A percentile compares a stretch with the other conserved stretches of the same genome.
phyloP scores from a whole-genome alignment of 2,888 invertebrate genomes.

The Halictus quadricinctus region DNA sequence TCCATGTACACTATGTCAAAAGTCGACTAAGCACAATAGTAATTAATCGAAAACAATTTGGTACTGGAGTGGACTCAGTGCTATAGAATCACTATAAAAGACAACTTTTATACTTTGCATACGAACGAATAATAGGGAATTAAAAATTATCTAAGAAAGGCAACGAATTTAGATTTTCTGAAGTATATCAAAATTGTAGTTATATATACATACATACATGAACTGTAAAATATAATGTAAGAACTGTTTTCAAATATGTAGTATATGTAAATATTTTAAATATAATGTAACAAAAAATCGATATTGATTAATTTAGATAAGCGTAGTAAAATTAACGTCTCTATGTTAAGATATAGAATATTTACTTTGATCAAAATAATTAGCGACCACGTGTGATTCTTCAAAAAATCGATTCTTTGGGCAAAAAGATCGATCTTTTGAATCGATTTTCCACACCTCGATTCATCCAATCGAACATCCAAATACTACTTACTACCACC shows the following conservation, averaged over 20 bases:
- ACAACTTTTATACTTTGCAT: background rate
- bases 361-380: background rate
- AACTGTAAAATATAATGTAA: background rate
- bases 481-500: no score
- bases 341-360: background rate
- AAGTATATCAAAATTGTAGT: background rate
- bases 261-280: background rate
- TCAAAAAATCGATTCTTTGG: no score
- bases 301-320: background rate
- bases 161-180: background rate
- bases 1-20: slow-evolving; percentile 73
- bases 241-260: background rate
- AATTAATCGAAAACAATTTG: background rate
- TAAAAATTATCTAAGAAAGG: background rate
- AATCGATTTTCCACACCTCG: no score
- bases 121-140: background rate
- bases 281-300: background rate
- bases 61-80: background rate
- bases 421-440: no score
- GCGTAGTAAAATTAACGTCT: background rate
- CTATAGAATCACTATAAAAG: background rate
- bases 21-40: slow-evolving; percentile 19
- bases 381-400: no score
- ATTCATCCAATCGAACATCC: no score
- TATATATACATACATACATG: background rate